Base-by-base conservation (phyloP, 2,797 vertebrate species). In the Nyctibius grandis region DNA sequence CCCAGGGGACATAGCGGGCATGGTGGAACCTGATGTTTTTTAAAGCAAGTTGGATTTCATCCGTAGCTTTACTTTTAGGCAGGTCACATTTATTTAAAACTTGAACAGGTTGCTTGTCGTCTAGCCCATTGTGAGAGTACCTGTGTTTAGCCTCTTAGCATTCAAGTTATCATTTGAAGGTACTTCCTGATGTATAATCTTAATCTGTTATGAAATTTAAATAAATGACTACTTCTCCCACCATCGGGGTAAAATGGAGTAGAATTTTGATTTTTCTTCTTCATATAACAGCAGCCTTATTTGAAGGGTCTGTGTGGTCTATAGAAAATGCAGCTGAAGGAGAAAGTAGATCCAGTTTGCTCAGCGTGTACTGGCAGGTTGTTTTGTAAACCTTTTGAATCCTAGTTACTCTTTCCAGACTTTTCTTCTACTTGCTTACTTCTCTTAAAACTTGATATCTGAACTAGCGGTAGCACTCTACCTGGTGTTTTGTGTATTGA, bases 241-340 rank as follows among this genome's bases (percentile, higher is more conserved):
- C 22, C 88, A 3, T 47, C 14, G 25, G 50, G 18, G 12, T 81
- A 63, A 72, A 79, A 36, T 12, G 16, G 18, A 34, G 33, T 44
- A 53, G 42, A 59, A 47, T 75, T 72, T 53, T 53, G 22, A 13
- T 78, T 72, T 84, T 72, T 91, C 36, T 73, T 82, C 23, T 92
- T 73, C 57, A 12, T 75, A 7, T 51, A 75, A 21, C 13, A 44
- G 21, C 13, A 0, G 0, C 15, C 3, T 38, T 57, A 13, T 59
- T 88, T 29, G 33, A n/a, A 88, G 28, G 14, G 7, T 48, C 18
- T 48, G 11, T 1, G 36, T 50, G 18, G 4, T 72, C 48, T 57
- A 33, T 45, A 23, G 54, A 74, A 93, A 48, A 25, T 3, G 8
- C n/a, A 77, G 64, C n/a, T 84, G 53, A 87, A 68, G 28, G 54